Base-by-base conservation (phyloP, 2,113 vertebrate species). In the Urocolius indicus region DNA sequence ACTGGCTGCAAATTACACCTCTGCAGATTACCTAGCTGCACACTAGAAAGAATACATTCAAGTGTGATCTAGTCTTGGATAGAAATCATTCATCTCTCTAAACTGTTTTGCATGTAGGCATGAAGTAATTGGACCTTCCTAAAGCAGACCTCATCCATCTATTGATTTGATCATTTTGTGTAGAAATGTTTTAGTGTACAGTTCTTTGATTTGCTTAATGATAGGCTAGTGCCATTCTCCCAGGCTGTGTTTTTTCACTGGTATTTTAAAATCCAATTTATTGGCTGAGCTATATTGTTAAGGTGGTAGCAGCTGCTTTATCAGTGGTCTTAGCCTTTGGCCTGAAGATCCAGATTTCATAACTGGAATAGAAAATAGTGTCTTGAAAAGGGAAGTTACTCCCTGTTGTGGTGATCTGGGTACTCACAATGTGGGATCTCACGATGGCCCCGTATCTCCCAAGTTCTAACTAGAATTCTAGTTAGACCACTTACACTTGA, bases 401-500 rank as follows among this genome's bases (percentile, higher is more conserved):
- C 38, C 34, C 38, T 43, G 48, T 69, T 73, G 72, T 85, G 71
- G 72, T 93, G 87, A n/a, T 96, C 22, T 87, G 94, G 73, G 87
- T 89, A 84, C 94, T 81, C 68, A 36, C 45, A 3, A 1, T 75
- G 86, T 83, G 89, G 81, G 91, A 94, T 69, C 58, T 95, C 84
- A 59, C 8, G 0, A 49, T 84, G 89, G 91, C 90, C 91, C 89
- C 0, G 1, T 85, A 29, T 77, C 82, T 88, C 87, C 93, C 93
- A 90, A 57, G 90, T n/a, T 92, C 95, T 97, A 96, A 94, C 94
- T 96, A 89, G 93, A 78, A 10, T 52, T 87, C 93, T 82, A 92
- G 95, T 96, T 96, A 95, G 94, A 97, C 92, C 94, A 93, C 92
- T 84, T 88, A 90, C 93, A 46, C 62, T 96, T 95, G 94, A 95